These are phyloP conservation scores for Ferdinandea cuprea DNA, from an alignment of 2,888 invertebrate species.

Conservation along the genomic window DNA sequence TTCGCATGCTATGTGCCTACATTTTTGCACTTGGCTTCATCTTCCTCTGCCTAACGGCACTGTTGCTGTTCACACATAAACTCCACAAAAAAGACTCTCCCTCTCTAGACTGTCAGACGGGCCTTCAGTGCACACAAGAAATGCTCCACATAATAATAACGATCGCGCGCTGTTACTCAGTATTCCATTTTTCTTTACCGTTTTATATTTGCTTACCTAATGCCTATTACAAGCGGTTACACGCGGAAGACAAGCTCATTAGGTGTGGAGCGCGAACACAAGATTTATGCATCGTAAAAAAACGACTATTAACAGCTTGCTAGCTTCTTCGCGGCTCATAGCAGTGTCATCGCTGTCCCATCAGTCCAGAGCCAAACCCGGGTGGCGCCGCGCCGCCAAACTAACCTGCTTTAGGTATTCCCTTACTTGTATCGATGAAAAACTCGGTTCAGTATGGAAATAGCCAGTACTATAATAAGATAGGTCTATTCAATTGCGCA, in stretches of 20 bases:
- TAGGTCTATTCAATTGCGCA: too few relatives aligned
- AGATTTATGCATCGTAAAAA: slow-evolving; percentile 23
- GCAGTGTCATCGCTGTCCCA: slow-evolving; percentile 51
- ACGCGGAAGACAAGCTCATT: slow-evolving; percentile 70
- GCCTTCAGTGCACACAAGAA: slow-evolving; percentile 32
- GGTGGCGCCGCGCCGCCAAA: slow-evolving; percentile 5
- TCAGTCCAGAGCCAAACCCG: not conserved
- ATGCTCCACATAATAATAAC: slow-evolving; percentile 53
- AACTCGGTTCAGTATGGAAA: slow-evolving; percentile 16
- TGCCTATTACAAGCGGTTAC: slow-evolving; percentile 43
- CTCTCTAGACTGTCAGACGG: slow-evolving; percentile 17
- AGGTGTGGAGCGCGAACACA: slow-evolving; percentile 31
- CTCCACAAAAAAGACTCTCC: slow-evolving; percentile 15
- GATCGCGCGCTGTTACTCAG: slow-evolving; percentile 1
- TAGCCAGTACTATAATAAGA: too few relatives aligned
- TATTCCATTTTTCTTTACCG: slow-evolving; percentile 26
- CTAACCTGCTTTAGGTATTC: not conserved
- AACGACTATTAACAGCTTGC: slow-evolving; percentile 4
- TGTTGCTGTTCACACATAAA: not conserved
- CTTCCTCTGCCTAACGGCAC: not conserved
- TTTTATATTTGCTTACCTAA: slow-evolving; percentile 59
- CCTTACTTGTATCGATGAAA: not conserved
- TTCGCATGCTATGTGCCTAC: too few relatives aligned
- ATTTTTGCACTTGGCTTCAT: too few relatives aligned
- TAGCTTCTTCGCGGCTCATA: slow-evolving; percentile 23